Percentiles rank a stretch among this genome's conserved stretches.
phyloP scores from a whole-genome alignment of 2,113 vertebrate species.

The Meles meles region DNA sequence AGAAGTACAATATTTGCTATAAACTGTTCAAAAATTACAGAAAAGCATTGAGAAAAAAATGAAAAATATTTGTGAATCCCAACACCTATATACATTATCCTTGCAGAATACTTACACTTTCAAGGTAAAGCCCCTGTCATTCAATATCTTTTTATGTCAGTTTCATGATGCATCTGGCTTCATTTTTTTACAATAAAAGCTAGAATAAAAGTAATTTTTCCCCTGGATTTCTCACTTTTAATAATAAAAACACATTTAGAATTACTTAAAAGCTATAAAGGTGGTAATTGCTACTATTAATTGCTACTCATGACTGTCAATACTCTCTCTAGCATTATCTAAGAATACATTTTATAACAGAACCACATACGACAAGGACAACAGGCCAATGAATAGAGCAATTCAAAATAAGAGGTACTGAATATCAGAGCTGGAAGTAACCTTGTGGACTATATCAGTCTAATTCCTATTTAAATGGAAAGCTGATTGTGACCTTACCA shows the following conservation, averaged over 20 bases:
- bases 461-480: background rate
- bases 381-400: background rate
- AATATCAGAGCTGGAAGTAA: background rate
- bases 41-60: background rate
- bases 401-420: conserved; percentile 26
- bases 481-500: background rate
- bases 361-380: background rate
- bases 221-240: background rate
- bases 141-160: background rate
- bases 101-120: background rate
- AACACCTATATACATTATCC: background rate
- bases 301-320: background rate
- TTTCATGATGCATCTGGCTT: background rate
- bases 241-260: background rate
- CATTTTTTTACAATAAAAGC: background rate
- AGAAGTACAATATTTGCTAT: background rate
- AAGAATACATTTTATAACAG: conserved; percentile 31
- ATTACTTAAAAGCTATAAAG: background rate
- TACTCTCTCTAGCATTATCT: background rate
- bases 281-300: background rate
- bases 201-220: background rate
- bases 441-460: background rate
- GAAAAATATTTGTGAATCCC: background rate
- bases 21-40: background rate
- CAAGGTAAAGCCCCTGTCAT: background rate